Evolutionary conservation across 2,888 invertebrate genomes (phyloP), one percentile per base, ranked within the genome.

Genomic region (Corythucha ciliata): DNA sequence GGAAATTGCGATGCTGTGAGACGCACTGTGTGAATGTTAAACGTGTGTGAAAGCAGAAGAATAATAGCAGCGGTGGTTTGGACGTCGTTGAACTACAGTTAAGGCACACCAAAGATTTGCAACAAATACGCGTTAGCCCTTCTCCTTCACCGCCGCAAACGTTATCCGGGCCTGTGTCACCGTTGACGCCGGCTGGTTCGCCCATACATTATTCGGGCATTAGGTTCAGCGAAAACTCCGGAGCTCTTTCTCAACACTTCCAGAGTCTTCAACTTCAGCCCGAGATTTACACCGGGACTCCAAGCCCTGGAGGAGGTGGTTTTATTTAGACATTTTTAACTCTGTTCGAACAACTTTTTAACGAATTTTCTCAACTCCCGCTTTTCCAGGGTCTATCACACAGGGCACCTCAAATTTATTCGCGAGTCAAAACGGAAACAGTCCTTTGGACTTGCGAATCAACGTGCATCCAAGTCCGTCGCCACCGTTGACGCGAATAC

Each of bases 181-280:
- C 60, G 4, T 42, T 60, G 22, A 60, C 59, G 5, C 60, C 60
- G 16, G 56, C 59, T 24, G 79, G 78, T 53, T 80, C 79, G 8
- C 80, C 80, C 27, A 78, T 77, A 48, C 79, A 74, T 61, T 74
- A 79, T 34, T 49, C 58, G 10, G 55, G 58, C n/a, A 52, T 50
- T 7, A 48, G 57, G 16, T 54, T 47, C 29, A 16, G 42, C 4
- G 57, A 54, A 18, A 54, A 40, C 41, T 16, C 55, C 0, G 58
- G 58, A 57, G 59, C 57, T 45, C 62, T 70, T n/a, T 65, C 69
- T 22, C 69, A 70, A 52, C 70, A 70, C 55, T 63, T 71, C 37
- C 71, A 71, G 59, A 63, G 68, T 53, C 63, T 70, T 21, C 70
- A 70, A 51, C 64, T 70, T 1, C 63, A 63, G 36, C 50, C 55